Evolutionary conservation across 2,888 invertebrate species (phyloP).

Genomic region (Aporophyla lueneburgensis): DNA sequence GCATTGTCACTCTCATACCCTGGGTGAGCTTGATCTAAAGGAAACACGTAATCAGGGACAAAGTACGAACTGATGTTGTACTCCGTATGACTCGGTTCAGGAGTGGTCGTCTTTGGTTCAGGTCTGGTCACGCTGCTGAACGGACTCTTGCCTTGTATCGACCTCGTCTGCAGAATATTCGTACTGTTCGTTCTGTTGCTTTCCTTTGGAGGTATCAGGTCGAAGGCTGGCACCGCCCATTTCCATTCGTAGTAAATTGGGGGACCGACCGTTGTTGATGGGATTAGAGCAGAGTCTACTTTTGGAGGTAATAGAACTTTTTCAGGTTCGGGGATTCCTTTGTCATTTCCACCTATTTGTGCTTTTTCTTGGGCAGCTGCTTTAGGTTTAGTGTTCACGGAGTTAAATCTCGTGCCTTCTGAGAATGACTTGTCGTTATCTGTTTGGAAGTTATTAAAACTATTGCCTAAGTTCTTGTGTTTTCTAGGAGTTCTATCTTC

Average conservation of each 20-base stretch:
- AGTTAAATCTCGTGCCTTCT: slow-evolving; percentile 77
- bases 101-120: slow-evolving; percentile 75
- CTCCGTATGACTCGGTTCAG: slow-evolving; percentile 82
- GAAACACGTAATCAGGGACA: slow-evolving; percentile 92
- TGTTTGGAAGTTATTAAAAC: slow-evolving; percentile 76
- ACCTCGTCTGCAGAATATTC: slow-evolving; percentile 70
- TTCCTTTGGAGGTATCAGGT: slow-evolving; percentile 89
- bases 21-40: slow-evolving; percentile 91
- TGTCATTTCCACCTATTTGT: slow-evolving; percentile 40
- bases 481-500: slow-evolving; percentile 82
- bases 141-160: slow-evolving; percentile 77
- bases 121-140: slow-evolving; percentile 81
- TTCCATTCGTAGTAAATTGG: slow-evolving; percentile 93
- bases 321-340: slow-evolving; percentile 73
- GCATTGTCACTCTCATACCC: slow-evolving; percentile 90
- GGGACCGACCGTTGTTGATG: slow-evolving; percentile 91
- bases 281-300: slow-evolving; percentile 80
- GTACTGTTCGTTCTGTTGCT: slow-evolving; percentile 81
- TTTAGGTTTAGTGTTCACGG: slow-evolving; percentile 78
- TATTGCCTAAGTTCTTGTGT: slow-evolving; percentile 78
- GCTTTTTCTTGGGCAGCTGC: slow-evolving; percentile 52
- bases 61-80: slow-evolving; percentile 91
- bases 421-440: slow-evolving; percentile 77
- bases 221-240: slow-evolving; percentile 92
- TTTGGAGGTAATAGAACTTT: slow-evolving; percentile 90